Percentiles rank a stretch among this genome's conserved stretches.
Evolutionary conservation across 2,797 vertebrate species (phyloP).

Genomic region (Cetoscarus ocellatus): DNA sequence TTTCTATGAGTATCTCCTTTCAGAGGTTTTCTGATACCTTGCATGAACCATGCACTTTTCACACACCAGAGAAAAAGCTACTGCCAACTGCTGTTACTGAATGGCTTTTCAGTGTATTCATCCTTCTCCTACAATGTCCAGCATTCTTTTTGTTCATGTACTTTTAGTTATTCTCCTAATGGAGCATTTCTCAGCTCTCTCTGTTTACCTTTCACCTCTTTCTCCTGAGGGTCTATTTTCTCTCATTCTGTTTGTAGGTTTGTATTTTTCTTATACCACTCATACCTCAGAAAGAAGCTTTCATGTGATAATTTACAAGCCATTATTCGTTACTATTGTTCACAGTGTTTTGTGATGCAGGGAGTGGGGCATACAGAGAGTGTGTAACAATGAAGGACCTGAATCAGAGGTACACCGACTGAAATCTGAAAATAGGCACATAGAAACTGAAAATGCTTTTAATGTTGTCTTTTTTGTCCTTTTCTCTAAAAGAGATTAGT

Average conservation of each 20-base stretch:
- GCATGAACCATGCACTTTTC: constrained; percentile 37
- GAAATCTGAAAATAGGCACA: background rate
- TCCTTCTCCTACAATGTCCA: constrained; percentile 21
- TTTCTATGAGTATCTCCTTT: constrained; percentile 4
- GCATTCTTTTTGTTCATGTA: constrained; percentile 5
- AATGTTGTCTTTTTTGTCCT: background rate
- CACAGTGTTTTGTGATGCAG: constrained; percentile 46
- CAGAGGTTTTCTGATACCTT: constrained; percentile 16
- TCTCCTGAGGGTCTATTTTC: constrained; percentile 17
- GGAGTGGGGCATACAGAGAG: constrained; percentile 8
- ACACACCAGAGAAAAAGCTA: constrained; percentile 22
- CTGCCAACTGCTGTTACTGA: constrained; percentile 19
- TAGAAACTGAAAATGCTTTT: background rate
- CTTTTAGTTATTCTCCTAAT: constrained; percentile 20
- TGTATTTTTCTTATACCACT: constrained; percentile 21
- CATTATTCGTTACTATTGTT: constrained; percentile 39
- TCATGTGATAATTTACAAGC: constrained; percentile 53
- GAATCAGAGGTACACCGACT: background rate
- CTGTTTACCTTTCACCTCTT: background rate
- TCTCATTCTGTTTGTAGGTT: background rate
- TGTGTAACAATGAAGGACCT: background rate
- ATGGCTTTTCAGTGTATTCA: constrained; percentile 40
- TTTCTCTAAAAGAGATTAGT: too few relatives aligned
- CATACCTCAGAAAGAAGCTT: constrained; percentile 35
- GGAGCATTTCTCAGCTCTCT: constrained; percentile 15